These are phyloP conservation scores for Tricholauxania praeusta DNA, from an alignment of 2,888 invertebrate species.

Conservation along the genomic window DNA sequence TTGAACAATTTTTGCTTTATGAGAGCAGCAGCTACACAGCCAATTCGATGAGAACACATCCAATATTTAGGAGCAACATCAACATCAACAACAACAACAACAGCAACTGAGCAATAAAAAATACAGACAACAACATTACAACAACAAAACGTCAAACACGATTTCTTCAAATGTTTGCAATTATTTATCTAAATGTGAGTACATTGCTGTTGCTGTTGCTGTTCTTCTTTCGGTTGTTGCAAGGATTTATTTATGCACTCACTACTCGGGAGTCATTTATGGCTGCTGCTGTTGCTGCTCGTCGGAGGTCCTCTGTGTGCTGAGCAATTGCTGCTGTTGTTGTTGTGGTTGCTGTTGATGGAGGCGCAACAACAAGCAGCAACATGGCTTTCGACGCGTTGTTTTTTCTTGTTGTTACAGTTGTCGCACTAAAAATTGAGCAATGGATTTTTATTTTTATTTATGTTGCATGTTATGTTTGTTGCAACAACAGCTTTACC, in stretches of 20 bases:
- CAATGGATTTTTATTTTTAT: slow-evolving; percentile 23
- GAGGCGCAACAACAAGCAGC: slow-evolving; percentile 15
- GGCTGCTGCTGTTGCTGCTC: slow-evolving; percentile 22
- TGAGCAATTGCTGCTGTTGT: background rate
- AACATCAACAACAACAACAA: slow-evolving; percentile 31
- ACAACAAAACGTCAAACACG: slow-evolving; percentile 62
- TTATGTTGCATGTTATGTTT: slow-evolving; percentile 30
- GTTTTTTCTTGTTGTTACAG: background rate
- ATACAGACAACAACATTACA: slow-evolving; percentile 43
- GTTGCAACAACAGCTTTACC: slow-evolving; percentile 10
- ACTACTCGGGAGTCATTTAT: slow-evolving; percentile 49
- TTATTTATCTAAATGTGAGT: slow-evolving; percentile 57
- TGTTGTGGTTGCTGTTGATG: background rate
- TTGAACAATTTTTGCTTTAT: slow-evolving; percentile 14
- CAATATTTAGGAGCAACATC: slow-evolving; percentile 42
- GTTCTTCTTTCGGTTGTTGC: slow-evolving; percentile 19
- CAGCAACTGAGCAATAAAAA: slow-evolving; percentile 28
- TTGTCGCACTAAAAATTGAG: slow-evolving; percentile 23
- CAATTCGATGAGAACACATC: slow-evolving; percentile 48
- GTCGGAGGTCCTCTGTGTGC: slow-evolving; percentile 34
- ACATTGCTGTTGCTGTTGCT: too few relatives aligned
- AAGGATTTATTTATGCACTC: slow-evolving; percentile 59
- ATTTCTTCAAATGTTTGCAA: slow-evolving; percentile 65
- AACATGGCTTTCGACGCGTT: slow-evolving; percentile 7
- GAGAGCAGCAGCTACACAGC: slow-evolving; percentile 37